Evolutionary conservation across 2,888 invertebrate species (phyloP).

Genomic region (Limnephilus marmoratus): DNA sequence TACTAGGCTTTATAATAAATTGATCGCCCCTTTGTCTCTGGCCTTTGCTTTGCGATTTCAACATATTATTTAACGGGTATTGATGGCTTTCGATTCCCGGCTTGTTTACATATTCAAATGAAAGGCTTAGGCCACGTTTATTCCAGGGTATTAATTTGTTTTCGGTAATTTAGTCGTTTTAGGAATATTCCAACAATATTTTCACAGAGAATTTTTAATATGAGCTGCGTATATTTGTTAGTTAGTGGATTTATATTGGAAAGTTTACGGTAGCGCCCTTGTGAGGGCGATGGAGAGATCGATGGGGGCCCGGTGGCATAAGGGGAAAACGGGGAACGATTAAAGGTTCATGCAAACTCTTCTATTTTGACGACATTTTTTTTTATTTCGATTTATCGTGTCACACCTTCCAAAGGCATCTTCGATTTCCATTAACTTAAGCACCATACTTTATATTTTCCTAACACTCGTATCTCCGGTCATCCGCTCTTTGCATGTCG

Average conservation of each 20-base stretch:
- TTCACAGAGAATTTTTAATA: not conserved
- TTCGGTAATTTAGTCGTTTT: not conserved
- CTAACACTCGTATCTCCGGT: no score
- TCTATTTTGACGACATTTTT: no score
- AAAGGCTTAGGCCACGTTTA: not conserved
- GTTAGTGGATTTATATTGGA: not conserved
- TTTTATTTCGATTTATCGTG: not conserved
- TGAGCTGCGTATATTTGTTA: not conserved
- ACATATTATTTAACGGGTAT: not conserved
- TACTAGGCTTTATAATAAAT: not conserved
- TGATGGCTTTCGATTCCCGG: not conserved
- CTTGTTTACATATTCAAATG: not conserved
- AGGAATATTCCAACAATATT: not conserved
- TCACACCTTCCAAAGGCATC: not conserved
- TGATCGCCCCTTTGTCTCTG: slow-evolving; percentile 5
- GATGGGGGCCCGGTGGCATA: no score
- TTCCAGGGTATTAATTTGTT: not conserved
- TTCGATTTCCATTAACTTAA: no score
- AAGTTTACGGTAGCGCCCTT: not conserved
- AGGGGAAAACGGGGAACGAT: no score
- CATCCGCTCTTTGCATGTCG: no score
- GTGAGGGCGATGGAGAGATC: no score
- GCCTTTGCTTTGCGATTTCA: slow-evolving; percentile 12
- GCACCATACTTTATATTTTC: no score
- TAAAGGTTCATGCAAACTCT: no score